Percentiles rank a stretch among this genome's conserved stretches.
phyloP scores from a whole-genome alignment of 2,888 invertebrate genomes.

The Mesorhabditis belari region DNA sequence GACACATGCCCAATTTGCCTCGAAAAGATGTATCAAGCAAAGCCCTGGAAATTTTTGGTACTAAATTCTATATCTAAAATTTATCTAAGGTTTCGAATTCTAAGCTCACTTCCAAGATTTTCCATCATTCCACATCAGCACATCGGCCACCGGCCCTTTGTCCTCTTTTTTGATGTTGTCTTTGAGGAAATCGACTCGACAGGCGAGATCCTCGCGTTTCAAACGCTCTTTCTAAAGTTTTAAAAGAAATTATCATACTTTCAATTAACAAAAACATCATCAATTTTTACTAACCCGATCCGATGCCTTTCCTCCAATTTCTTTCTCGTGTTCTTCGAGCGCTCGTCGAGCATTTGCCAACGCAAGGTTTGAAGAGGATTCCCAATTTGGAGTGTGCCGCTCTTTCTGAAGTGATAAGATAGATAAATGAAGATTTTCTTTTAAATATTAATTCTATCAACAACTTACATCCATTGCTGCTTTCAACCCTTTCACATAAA shows the following conservation, averaged over 20 bases:
- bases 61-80: background rate
- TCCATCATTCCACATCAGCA: slow-evolving; percentile 85
- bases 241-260: background rate
- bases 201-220: slow-evolving; percentile 79
- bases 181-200: slow-evolving; percentile 72
- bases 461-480: background rate
- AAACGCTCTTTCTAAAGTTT: slow-evolving; percentile 66
- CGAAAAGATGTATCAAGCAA: slow-evolving; percentile 76
- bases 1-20: slow-evolving; percentile 73
- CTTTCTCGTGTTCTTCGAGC: slow-evolving; percentile 66
- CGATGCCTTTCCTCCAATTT: slow-evolving; percentile 37
- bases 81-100: background rate
- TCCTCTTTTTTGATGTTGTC: slow-evolving; percentile 78
- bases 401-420: slow-evolving; percentile 61
- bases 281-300: background rate
- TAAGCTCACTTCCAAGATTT: slow-evolving; percentile 69
- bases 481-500: slow-evolving; percentile 70
- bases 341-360: slow-evolving; percentile 72
- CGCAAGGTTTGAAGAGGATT: slow-evolving; percentile 71
- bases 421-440: background rate
- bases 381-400: slow-evolving; percentile 76
- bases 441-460: background rate
- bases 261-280: too few relatives aligned
- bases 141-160: slow-evolving; percentile 82
- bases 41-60: slow-evolving; percentile 60